These are phyloP conservation scores for Bradypodion pumilum DNA, from an alignment of 2,797 vertebrate species.

Conservation along the genomic window DNA sequence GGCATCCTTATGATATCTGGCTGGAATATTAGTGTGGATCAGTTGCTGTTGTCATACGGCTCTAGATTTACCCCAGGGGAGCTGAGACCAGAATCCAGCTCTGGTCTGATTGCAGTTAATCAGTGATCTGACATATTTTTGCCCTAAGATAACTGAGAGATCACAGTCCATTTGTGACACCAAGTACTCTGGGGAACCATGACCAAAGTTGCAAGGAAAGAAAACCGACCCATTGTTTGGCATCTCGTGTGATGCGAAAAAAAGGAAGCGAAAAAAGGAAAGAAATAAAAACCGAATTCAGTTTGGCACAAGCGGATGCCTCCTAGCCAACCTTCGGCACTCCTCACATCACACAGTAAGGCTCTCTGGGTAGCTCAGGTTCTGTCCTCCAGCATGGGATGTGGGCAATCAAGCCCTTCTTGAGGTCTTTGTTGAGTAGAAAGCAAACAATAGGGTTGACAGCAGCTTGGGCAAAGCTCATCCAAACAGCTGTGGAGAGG, in stretches of 20 bases:
- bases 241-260: slow-evolving; percentile 29
- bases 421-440: slow-evolving; percentile 92
- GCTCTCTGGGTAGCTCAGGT: slow-evolving; percentile 88
- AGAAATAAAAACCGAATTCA: slow-evolving; percentile 8
- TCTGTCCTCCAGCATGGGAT: slow-evolving; percentile 90
- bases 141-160: slow-evolving; percentile 16
- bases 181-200: slow-evolving; percentile 14
- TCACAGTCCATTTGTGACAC: slow-evolving; percentile 4
- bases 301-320: slow-evolving; percentile 30
- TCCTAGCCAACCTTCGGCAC: slow-evolving; percentile 12
- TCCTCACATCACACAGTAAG: slow-evolving; percentile 88
- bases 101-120: slow-evolving; percentile 22
- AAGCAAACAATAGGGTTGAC: slow-evolving; percentile 92
- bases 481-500: slow-evolving; percentile 91
- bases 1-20: neutral
- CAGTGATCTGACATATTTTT: slow-evolving; percentile 3
- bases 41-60: slow-evolving; percentile 11
- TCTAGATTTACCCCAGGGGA: slow-evolving; percentile 33
- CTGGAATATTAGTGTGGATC: neutral
- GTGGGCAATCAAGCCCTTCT: slow-evolving; percentile 88
- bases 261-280: neutral
- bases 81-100: slow-evolving; percentile 36
- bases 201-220: slow-evolving; percentile 20
- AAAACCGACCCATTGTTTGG: slow-evolving; percentile 22
- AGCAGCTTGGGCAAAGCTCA: slow-evolving; percentile 90